Evolutionary conservation across 2,113 vertebrate species (phyloP).

Genomic region (Formicarius rufipectus): DNA sequence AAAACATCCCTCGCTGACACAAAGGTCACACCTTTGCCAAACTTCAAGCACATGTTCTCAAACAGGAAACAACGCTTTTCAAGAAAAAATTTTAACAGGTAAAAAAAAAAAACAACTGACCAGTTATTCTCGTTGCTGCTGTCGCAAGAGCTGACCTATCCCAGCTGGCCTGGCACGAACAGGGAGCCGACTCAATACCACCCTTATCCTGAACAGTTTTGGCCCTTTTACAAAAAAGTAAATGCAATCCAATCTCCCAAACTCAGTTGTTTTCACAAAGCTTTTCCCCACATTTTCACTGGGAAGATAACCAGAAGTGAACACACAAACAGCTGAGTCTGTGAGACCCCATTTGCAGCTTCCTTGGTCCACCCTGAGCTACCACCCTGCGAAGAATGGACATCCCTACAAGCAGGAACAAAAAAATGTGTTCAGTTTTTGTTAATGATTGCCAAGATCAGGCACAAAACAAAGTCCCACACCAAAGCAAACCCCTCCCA

Average conservation of each 20-base stretch:
- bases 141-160: not conserved
- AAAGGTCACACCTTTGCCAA: not conserved
- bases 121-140: not conserved
- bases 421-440: not conserved
- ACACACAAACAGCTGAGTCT: not conserved
- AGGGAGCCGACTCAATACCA: not conserved
- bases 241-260: not conserved
- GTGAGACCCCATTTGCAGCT: not conserved
- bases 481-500: not conserved
- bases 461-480: not conserved
- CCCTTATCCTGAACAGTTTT: not conserved
- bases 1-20: not conserved
- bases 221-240: not conserved
- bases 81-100: not conserved
- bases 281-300: not conserved
- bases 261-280: not conserved
- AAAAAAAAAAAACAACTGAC: not conserved
- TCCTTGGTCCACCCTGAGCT: not conserved
- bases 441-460: not conserved
- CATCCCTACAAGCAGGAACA: not conserved
- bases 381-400: not conserved
- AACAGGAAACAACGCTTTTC: slow-evolving; percentile 29
- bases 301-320: not conserved
- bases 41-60: not conserved
- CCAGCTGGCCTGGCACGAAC: not conserved